Conservation (phyloP, 2,113 vertebrate genomes). For the Gymnorhina tibicen region DNA sequence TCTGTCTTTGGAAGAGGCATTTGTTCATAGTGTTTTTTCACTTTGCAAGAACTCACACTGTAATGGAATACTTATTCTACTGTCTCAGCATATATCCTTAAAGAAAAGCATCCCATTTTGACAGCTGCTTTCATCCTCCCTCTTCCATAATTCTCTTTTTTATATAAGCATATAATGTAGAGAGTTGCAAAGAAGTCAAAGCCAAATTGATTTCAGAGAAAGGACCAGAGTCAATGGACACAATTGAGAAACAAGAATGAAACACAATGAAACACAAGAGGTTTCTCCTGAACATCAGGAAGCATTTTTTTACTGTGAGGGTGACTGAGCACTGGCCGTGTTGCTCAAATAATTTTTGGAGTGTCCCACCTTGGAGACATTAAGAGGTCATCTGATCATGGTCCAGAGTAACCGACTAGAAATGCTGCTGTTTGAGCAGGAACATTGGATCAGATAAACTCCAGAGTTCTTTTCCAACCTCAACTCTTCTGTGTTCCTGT, state of each 20-base stretch:
- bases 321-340: not conserved
- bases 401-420: accelerated
- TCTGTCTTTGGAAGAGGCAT: not conserved
- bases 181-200: not conserved
- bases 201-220: not conserved
- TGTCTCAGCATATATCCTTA: not conserved
- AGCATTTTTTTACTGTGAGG: not conserved
- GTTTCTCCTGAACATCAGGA: not conserved
- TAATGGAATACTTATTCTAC: not conserved
- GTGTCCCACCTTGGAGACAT: not conserved
- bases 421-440: not conserved
- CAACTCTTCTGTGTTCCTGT: not conserved
- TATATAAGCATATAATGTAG: not conserved
- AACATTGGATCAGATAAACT: not conserved
- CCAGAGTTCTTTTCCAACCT: not conserved
- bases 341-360: not conserved
- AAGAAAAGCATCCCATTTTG: not conserved
- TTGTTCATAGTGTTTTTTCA: not conserved
- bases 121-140: not conserved
- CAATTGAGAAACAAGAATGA: too few relatives aligned
- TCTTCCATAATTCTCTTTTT: not conserved
- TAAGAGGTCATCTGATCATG: too few relatives aligned
- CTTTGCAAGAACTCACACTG: not conserved
- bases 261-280: not conserved
- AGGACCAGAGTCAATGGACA: not conserved